Conservation (phyloP, 2,888 invertebrate genomes). For the Ctenicera cuprea region DNA sequence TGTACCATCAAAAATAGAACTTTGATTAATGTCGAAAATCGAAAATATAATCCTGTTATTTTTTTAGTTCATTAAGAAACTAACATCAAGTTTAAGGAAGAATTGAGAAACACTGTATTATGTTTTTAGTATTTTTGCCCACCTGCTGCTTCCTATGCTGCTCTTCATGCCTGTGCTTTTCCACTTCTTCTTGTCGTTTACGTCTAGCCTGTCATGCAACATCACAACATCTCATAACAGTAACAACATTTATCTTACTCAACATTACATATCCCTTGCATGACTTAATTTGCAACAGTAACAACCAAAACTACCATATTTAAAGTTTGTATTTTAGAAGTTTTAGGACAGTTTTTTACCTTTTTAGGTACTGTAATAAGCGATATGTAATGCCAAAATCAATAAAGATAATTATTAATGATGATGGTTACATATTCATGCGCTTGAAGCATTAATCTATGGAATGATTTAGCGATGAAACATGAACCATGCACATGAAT, state of each 20-base stretch:
- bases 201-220: constrained; percentile 85
- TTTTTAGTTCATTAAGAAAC: too few species aligned
- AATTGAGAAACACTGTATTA: background rate
- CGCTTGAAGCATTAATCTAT: constrained; percentile 59
- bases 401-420: constrained; percentile 41
- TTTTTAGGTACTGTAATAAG: constrained; percentile 13
- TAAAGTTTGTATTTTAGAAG: background rate
- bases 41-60: too few species aligned
- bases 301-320: background rate
- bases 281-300: background rate
- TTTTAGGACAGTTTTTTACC: background rate
- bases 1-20: too few species aligned
- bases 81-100: too few species aligned
- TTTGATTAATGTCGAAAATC: too few species aligned
- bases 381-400: constrained; percentile 43
- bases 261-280: constrained; percentile 48
- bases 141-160: constrained; percentile 92
- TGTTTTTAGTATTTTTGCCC: constrained; percentile 53
- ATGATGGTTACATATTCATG: constrained; percentile 54
- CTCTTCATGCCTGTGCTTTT: constrained; percentile 89
- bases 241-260: constrained; percentile 45
- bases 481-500: constrained; percentile 47
- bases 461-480: constrained; percentile 30
- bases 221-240: constrained; percentile 72
- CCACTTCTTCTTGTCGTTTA: constrained; percentile 89